phyloP scores from a whole-genome alignment of 2,113 vertebrate genomes.

The Siniperca chuatsi region DNA sequence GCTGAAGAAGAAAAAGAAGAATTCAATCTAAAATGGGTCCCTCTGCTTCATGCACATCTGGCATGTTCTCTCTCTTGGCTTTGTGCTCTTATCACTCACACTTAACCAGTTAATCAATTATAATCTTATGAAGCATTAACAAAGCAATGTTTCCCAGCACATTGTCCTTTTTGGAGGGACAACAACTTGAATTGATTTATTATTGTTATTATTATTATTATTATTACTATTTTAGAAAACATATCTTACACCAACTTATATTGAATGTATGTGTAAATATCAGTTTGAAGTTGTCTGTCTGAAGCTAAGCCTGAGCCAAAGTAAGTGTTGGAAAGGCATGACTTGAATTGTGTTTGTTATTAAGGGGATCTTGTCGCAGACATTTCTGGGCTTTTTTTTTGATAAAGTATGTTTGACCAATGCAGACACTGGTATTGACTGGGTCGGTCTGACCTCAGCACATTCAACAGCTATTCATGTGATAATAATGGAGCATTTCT shows the following conservation, averaged over 20 bases:
- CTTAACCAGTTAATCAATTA: constrained; percentile 34
- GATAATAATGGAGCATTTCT: background rate
- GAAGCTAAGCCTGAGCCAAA: background rate
- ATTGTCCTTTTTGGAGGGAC: background rate
- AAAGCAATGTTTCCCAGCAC: constrained; percentile 12
- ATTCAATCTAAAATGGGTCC: constrained; percentile 59
- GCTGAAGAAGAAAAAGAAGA: constrained; percentile 52
- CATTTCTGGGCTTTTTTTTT: background rate
- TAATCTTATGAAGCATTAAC: constrained; percentile 32
- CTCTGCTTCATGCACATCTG: constrained; percentile 19
- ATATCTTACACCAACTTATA: background rate
- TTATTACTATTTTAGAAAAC: background rate
- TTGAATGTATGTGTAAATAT: background rate
- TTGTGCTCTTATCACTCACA: constrained; percentile 9
- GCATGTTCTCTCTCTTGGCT: constrained; percentile 5
- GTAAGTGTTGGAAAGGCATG: background rate
- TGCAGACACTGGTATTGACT: background rate
- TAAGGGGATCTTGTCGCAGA: background rate
- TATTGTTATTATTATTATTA: too few relatives aligned
- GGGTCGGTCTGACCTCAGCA: too few relatives aligned
- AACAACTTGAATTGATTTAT: background rate
- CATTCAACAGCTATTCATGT: too few relatives aligned
- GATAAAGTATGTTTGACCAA: background rate
- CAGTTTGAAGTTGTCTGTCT: background rate
- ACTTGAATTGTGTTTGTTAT: background rate